Evolutionary conservation across 1,140 invertebrate genomes (phyloP).

Genomic region (Manduca sexta): DNA sequence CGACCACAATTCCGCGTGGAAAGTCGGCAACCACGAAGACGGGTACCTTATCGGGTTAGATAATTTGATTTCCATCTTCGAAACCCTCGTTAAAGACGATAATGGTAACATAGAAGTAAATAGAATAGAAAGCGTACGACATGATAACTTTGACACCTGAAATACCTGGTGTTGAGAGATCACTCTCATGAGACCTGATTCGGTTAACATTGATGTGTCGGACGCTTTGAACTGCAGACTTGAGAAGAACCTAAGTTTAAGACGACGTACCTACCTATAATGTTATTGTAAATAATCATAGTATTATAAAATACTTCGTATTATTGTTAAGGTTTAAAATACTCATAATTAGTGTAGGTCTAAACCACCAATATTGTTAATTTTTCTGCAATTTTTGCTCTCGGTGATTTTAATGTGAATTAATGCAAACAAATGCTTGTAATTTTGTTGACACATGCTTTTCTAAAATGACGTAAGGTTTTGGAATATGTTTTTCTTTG

Average conservation of each 20-base stretch:
- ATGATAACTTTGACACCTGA: conserved; percentile 63
- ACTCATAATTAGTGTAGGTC: conserved; percentile 38
- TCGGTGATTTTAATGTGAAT: background rate
- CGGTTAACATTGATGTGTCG: conserved; percentile 19
- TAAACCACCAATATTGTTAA: conserved; percentile 29
- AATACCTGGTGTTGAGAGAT: conserved; percentile 18
- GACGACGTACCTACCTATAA: conserved; percentile 21
- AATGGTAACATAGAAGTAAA: conserved; percentile 56
- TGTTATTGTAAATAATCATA: conserved; percentile 50
- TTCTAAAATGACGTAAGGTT: too few species aligned
- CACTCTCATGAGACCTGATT: conserved; percentile 25
- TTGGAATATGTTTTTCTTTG: background rate
- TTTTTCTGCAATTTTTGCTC: conserved; percentile 7
- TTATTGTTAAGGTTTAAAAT: conserved; percentile 47
- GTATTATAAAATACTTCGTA: conserved; percentile 35
- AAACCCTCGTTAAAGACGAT: conserved; percentile 72
- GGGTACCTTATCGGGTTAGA: conserved; percentile 96
- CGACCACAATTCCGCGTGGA: conserved; percentile 89
- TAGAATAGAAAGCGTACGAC: conserved; percentile 51
- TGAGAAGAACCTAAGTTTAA: conserved; percentile 16
- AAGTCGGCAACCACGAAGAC: conserved; percentile 98
- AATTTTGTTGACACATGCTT: background rate
- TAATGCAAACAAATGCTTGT: background rate
- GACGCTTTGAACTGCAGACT: conserved; percentile 17
- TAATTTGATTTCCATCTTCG: conserved; percentile 93